Percentiles rank a stretch among this genome's conserved stretches.
phyloP scores from a whole-genome alignment of 2,888 invertebrate genomes.

The Leptopterna dolabrata region DNA sequence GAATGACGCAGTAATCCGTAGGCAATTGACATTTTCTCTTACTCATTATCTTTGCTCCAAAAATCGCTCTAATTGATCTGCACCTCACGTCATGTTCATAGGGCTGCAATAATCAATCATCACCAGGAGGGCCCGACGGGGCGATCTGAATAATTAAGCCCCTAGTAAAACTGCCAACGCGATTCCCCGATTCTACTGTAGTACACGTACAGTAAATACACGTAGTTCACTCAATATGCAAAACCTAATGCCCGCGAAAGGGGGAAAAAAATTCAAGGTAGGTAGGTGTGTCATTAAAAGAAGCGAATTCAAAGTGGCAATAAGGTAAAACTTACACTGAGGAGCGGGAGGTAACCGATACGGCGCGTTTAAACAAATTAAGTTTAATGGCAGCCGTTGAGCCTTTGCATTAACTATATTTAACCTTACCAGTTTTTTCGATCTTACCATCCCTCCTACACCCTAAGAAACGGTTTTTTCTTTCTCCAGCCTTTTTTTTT shows the following conservation, averaged over 20 bases:
- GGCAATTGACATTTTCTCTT: no score
- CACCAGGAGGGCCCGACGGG: no score
- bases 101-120: no score
- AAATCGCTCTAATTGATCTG: no score
- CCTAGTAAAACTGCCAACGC: no score
- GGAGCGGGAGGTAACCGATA: slow-evolving; percentile 34
- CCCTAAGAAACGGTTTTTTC: neutral
- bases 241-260: neutral
- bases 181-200: no score
- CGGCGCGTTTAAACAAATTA: slow-evolving; percentile 56
- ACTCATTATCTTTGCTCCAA: no score
- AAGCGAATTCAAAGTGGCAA: neutral
- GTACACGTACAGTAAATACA: neutral
- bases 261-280: neutral
- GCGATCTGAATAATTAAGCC: no score
- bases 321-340: neutral
- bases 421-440: slow-evolving; percentile 54
- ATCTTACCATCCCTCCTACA: slow-evolving; percentile 10
- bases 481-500: neutral
- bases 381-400: slow-evolving; percentile 51
- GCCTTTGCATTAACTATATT: slow-evolving; percentile 58
- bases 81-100: no score
- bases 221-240: neutral
- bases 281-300: neutral
- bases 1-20: no score